phyloP scores from a whole-genome alignment of 2,888 invertebrate genomes.

The Chrysolina haemoptera region DNA sequence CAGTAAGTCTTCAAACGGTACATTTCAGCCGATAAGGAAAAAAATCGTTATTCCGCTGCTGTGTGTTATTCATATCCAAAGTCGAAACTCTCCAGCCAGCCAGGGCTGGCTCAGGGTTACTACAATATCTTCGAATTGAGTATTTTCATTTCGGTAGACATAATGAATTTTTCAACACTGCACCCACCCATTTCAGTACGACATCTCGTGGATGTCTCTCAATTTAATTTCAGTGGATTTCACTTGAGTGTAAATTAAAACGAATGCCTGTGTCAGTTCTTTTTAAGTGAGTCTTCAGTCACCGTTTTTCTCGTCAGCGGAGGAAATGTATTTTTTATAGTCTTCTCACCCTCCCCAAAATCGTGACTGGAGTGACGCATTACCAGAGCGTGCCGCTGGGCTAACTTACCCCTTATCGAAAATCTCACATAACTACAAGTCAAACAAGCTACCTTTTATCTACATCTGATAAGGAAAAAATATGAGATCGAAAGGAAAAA shows the following conservation, averaged over 20 bases:
- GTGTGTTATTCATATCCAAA: too few species aligned
- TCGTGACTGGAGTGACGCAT: constrained; percentile 15
- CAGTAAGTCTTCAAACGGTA: too few species aligned
- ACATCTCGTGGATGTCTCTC: too few species aligned
- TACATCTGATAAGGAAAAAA: constrained; percentile 59
- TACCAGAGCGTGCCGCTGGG: constrained; percentile 27
- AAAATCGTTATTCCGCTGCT: too few species aligned
- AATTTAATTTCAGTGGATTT: not conserved
- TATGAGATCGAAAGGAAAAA: constrained; percentile 61
- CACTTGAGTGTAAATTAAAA: not conserved
- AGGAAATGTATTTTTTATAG: constrained; percentile 18
- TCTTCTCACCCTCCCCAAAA: constrained; percentile 18
- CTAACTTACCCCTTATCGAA: constrained; percentile 50
- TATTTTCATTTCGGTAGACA: too few species aligned
- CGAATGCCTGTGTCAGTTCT: not conserved
- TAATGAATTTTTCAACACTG: too few species aligned
- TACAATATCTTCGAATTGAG: too few species aligned
- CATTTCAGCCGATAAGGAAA: too few species aligned
- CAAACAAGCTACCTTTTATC: constrained; percentile 60
- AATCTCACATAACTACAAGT: constrained; percentile 63
- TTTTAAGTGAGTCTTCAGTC: constrained; percentile 16
- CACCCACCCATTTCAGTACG: too few species aligned
- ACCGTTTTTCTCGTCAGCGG: not conserved
- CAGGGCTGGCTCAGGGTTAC: too few species aligned
- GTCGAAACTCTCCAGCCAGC: too few species aligned